These are phyloP conservation scores for Hirudo medicinalis DNA, from an alignment of 1,140 invertebrate genomes.

Conservation along the genomic window DNA sequence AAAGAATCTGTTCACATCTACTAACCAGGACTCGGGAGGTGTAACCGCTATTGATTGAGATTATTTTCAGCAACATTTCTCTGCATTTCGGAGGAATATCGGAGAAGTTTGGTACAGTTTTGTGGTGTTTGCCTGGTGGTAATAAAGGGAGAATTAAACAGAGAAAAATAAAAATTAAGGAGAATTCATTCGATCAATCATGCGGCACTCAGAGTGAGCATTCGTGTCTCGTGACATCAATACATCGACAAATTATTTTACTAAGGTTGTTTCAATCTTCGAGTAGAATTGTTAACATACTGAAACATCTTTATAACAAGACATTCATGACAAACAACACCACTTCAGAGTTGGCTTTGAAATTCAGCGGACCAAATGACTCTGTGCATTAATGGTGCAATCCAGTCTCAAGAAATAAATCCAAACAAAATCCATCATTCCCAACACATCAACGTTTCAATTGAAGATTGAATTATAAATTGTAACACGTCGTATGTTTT, in stretches of 20 bases:
- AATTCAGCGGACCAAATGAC: no score
- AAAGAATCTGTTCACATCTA: not conserved
- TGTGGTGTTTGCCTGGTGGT: conserved; percentile 12
- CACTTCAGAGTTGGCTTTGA: not conserved
- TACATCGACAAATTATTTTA: not conserved
- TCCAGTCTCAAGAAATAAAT: no score
- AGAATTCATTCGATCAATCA: conserved; percentile 5
- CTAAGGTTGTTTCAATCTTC: no score
- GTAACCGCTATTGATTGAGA: conserved; percentile 90
- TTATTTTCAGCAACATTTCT: conserved; percentile 69
- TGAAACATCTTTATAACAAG: no score
- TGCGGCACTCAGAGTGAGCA: not conserved
- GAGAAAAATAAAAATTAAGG: no score
- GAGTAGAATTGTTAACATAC: no score
- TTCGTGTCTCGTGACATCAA: not conserved
- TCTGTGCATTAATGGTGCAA: no score
- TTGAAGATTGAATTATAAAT: no score
- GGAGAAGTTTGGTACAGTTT: conserved; percentile 36
- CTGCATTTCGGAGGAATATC: conserved; percentile 69
- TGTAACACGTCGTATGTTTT: no score
- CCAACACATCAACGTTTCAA: no score
- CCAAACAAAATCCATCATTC: no score
- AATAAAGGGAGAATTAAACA: not conserved
- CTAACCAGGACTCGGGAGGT: conserved; percentile 79
- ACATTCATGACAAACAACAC: not conserved